phyloP scores from a whole-genome alignment of 2,113 vertebrate genomes.

The Pedionomus torquatus region DNA sequence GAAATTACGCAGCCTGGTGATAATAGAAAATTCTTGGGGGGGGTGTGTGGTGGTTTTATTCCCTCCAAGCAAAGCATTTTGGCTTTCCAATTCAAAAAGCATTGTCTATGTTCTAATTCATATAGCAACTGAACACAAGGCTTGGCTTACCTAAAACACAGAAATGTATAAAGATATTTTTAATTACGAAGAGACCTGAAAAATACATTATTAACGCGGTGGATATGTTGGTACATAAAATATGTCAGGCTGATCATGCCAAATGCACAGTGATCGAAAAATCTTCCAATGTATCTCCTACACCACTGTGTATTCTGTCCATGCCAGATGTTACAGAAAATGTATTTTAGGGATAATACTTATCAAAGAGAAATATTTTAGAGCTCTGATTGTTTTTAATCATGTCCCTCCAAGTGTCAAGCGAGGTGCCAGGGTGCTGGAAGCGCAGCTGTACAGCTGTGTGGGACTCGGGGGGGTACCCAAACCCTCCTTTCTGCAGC shows the following conservation, averaged over 20 bases:
- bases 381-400: not conserved
- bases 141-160: not conserved
- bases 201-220: not conserved
- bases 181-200: not conserved
- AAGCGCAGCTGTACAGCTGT: not conserved
- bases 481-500: not conserved
- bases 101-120: not conserved
- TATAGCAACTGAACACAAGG: not conserved
- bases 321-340: not conserved
- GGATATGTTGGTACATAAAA: not conserved
- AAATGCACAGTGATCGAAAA: not conserved
- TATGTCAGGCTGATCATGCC: not conserved
- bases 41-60: accelerated
- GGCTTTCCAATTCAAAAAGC: not conserved
- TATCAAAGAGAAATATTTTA: not conserved
- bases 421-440: not conserved
- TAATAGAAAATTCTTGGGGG: not conserved
- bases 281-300: not conserved
- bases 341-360: not conserved
- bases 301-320: conserved; percentile 60
- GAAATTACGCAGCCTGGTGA: not conserved
- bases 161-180: not conserved
- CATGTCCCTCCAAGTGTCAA: not conserved
- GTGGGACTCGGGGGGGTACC: not conserved
- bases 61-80: not conserved